Conservation (phyloP, 1,140 invertebrate genomes). For the Micrasema longulum region DNA sequence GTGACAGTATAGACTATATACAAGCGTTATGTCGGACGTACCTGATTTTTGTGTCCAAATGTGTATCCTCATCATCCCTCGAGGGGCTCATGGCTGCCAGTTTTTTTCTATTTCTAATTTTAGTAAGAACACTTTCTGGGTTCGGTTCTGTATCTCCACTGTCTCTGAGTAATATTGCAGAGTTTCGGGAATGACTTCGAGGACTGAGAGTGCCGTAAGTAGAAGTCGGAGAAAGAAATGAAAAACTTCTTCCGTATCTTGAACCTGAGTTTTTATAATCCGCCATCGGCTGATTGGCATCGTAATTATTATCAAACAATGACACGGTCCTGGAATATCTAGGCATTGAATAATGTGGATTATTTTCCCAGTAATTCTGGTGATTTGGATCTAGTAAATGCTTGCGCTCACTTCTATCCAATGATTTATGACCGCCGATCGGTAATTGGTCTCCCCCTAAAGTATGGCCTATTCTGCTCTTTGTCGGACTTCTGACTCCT, state of each 20-base stretch:
- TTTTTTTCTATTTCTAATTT: conserved; percentile 65
- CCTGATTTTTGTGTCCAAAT: conserved; percentile 53
- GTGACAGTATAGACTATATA: not conserved
- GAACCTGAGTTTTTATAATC: conserved; percentile 58
- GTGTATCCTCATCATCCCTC: conserved; percentile 44
- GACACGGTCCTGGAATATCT: conserved; percentile 65
- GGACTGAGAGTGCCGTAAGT: conserved; percentile 67
- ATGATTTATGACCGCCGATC: conserved; percentile 61
- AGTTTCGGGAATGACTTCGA: conserved; percentile 61
- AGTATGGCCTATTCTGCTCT: conserved; percentile 18
- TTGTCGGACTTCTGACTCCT: conserved; percentile 40
- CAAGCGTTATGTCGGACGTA: conserved; percentile 25
- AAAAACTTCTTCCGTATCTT: conserved; percentile 64
- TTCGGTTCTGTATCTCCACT: conserved; percentile 60
- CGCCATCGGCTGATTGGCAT: conserved; percentile 57
- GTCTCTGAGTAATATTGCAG: conserved; percentile 66
- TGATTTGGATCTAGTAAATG: conserved; percentile 61
- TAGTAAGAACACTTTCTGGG: conserved; percentile 66
- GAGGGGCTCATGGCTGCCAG: conserved; percentile 31
- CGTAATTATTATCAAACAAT: conserved; percentile 59
- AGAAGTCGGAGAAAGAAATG: conserved; percentile 62
- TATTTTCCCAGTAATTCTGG: conserved; percentile 63
- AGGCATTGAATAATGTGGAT: conserved; percentile 59
- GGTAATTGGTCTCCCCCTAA: conserved; percentile 36
- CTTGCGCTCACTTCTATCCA: conserved; percentile 64